Base-by-base conservation (phyloP, 2,113 vertebrate genomes). In the Xenopus borealis region DNA sequence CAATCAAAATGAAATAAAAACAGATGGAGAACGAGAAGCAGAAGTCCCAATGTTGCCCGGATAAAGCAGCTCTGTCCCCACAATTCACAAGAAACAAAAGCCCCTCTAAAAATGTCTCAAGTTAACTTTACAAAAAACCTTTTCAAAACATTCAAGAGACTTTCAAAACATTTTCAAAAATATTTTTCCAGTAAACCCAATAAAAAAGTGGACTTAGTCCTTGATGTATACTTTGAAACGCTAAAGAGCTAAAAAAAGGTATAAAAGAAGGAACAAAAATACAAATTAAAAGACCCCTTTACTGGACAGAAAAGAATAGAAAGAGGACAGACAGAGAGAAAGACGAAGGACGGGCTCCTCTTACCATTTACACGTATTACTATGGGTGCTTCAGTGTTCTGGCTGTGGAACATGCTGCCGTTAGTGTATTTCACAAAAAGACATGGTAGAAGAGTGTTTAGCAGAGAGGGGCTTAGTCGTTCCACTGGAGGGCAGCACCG, bases 401-500 rank as follows among this genome's bases (percentile, higher is more conserved):
- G 93, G 94, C 91, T 93, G 91, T 92, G 93, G 89, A 92, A 89
- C 96, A 98, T 98, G 95, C 95, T 94, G 94, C 89, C 89, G 89
- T 93, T 86, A 75, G 45, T 83, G 87, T 84, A 88, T 85, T 89
- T 90, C 88, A 63, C 90, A 89, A 89, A 92, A 91, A 89, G 92
- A 91, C 92, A 86, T 85, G 90, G 90, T 86, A 45, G 33, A 44
- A 19, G 27, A 50, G 88, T 90, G 86, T 16, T 90, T 91, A n/a
- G 89, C 88, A 87, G 89, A 87, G 88, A 88, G 88, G 92, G 85
- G 91, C 89, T 85, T 27, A 88, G 87, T 88, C 90, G 91, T 88
- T 95, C 95, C 95, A 92, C 95, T 94, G 95, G 95, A 95, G 95
- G 95, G 94, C 96, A 98, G 95, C 95, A 97, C 94, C 91, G 93